Evolutionary conservation across 2,797 vertebrate species (phyloP).

Genomic region (Salmo trutta): DNA sequence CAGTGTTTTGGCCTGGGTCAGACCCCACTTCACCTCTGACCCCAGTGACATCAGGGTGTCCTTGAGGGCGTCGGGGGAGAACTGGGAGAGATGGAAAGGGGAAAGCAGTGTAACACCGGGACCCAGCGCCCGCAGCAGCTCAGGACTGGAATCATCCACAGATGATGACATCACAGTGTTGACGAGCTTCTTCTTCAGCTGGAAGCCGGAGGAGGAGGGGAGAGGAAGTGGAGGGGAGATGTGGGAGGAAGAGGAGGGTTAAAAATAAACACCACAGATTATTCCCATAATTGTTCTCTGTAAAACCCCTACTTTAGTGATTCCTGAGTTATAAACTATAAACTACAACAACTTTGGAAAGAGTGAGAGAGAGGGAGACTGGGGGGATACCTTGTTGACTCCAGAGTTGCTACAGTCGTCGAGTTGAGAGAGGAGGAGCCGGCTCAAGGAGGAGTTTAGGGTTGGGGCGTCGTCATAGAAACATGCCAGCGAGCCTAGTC

Average conservation of each 20-base stretch:
- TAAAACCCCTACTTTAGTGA: background rate
- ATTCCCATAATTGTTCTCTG: background rate
- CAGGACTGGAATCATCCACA: background rate
- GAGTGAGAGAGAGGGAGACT: background rate
- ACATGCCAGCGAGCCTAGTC: conserved; percentile 71
- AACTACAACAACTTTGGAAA: background rate
- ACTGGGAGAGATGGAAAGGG: conserved; percentile 34
- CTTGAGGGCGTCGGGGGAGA: conserved; percentile 30
- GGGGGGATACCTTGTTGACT: conserved; percentile 54
- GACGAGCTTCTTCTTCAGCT: conserved; percentile 66
- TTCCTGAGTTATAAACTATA: background rate
- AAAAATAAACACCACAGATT: background rate
- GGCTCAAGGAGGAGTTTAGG: conserved; percentile 44
- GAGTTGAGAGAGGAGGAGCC: conserved; percentile 62
- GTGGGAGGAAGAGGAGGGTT: background rate
- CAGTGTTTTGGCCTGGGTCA: conserved; percentile 49
- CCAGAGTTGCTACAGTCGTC: conserved; percentile 45
- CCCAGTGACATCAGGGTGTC: conserved; percentile 41
- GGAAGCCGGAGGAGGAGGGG: background rate
- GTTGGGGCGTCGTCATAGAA: conserved; percentile 43
- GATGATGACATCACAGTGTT: conserved; percentile 34
- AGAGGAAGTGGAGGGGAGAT: background rate
- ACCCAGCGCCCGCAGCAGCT: conserved; percentile 43
- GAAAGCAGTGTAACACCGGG: conserved; percentile 38
- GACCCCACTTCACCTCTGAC: conserved; percentile 40